Base-by-base conservation (phyloP, 2,888 invertebrate genomes). In the Anticlea derivata region DNA sequence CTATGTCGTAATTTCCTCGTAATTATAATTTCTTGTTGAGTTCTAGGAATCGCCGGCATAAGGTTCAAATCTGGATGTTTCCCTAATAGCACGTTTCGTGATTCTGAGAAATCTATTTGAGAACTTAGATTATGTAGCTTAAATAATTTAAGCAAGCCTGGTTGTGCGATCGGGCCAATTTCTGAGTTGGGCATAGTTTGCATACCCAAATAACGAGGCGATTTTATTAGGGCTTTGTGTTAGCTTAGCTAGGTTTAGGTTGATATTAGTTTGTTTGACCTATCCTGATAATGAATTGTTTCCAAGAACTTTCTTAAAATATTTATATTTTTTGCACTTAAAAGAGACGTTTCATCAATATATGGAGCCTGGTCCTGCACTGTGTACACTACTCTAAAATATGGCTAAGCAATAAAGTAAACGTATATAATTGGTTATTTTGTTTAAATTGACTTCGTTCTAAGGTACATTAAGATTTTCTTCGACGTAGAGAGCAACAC, bases 21-120 rank as follows among this genome's bases (percentile, higher is more conserved):
- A 17, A 17, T 17, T 17, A 17, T 17, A 17, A 34, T 37, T 37
- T 37, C 17, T 13, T 17, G 13, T 33, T 33, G 11, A 2, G 17
- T 22, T 10, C 12, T 20, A 20, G 5, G 12, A 50, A 38, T 26
- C 7, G n/a, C 7, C 24, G 31, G 13, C 10, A 24, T 20, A 33
- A 33, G 30, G 20, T 41, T 40, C 8, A 29, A 30, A 41, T 41
- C 23, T 35, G 40, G 30, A 6, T 37, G 23, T 41, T 33, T 27
- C 39, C 7, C 24, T 10, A 37, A 40, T 24, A 17, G 11, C 35
- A 27, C 44, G 35, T 27, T 22, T 20, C 5, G 30, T 10, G 10
- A 31, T 22, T 44, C 34, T 24, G 12, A 34, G 17, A 26, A 35
- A 44, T 27, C 10, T 20, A 20, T 33, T 44, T 17, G 22, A 26